Evolutionary conservation across 2,113 vertebrate genomes (phyloP), one percentile per base, ranked within the genome.

Genomic region (Scolopax mira): DNA sequence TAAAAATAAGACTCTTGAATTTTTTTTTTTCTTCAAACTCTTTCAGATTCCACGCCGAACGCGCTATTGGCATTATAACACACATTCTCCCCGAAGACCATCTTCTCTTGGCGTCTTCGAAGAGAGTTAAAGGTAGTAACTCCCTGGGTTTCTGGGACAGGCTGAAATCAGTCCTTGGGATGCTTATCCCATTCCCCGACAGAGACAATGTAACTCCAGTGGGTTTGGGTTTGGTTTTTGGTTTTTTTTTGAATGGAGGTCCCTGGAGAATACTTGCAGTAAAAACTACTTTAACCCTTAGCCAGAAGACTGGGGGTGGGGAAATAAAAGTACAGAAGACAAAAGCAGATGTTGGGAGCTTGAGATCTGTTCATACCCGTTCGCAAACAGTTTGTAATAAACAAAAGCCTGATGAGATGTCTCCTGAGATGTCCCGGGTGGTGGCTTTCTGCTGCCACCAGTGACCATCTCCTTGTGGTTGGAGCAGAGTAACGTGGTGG

Each of bases 71-170:
- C 97, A 99, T 99, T 97, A 99, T 99, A 93, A 99, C 99, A 97
- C 99, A 99, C 97, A 99, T 99, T 97, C 99, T 99, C 96, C 99
- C 99, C 92, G 99, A 99, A 98, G 99, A 99, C 94, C 99, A 99
- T 97, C 99, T 99, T 95, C 98, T 99, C 92, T 97, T 99, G 97
- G 99, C 99, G 64, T 99, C 99, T 51, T 99, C 99, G 37, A 99
- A 99, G 98, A 98, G 99, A 97, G 99, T 99, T 97, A 99, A 99
- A 99, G 99, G 99, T 99, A 97, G 42, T 52, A 25, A n/a, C n/a
- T n/a, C 42, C 19, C 25, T 51, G 46, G 14, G 1, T 31, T 31
- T 9, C 31, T 39, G 49, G 51, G n/a, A 9, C 5, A 2, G 5
- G n/a, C 84, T 37, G 21, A 37, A 23, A 31, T 27, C 22, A 7